Base-by-base conservation (phyloP, 2,888 invertebrate genomes). In the Gasteruption jaculator region DNA sequence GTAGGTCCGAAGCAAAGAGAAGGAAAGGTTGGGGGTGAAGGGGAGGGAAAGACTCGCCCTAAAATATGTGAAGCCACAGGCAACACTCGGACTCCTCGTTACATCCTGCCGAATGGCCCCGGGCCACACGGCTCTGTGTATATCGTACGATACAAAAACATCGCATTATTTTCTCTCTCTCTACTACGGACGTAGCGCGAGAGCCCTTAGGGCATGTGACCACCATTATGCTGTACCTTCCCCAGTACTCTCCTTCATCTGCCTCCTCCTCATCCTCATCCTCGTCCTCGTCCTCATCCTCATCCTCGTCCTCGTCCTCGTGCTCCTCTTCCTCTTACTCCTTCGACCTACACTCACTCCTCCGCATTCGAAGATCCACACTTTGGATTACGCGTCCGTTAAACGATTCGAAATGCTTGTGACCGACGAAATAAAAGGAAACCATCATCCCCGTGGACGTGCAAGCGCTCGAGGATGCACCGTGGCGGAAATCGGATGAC, bases 111-210 rank as follows among this genome's bases (percentile, higher is more conserved):
- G 50, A 44, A 52, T 32, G 63, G 61, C 57, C 20, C 46, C 19
- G 53, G 64, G 58, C 32, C 48, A 54, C 57, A 52, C 57, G 38
- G 52, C 52, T 52, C 53, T 50, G 48, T 56, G 53, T 64, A 62
- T 63, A 65, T 63, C 61, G 62, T 64, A 64, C 61, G 64, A 65
- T 66, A 68, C 65, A 65, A 67, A 68, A 66, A 67, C 65, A 65
- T 65, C 59, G 55, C 61, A 63, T 66, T 66, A 66, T 65, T 67
- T 63, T 63, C 61, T 46, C 48, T 57, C 50, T 49, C 54, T 50
- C 43, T 41, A 40, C 49, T 52, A 43, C 54, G 52, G 48, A 52
- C 38, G 49, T 53, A 52, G 48, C 50, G 46, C 48, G 49, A 54
- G 44, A 35, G 7, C 43, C 58, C 52, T 19, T 40, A n/a, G 53